Evolutionary conservation across 2,888 invertebrate genomes (phyloP).

Genomic region (Nephrocerus scutellatus): DNA sequence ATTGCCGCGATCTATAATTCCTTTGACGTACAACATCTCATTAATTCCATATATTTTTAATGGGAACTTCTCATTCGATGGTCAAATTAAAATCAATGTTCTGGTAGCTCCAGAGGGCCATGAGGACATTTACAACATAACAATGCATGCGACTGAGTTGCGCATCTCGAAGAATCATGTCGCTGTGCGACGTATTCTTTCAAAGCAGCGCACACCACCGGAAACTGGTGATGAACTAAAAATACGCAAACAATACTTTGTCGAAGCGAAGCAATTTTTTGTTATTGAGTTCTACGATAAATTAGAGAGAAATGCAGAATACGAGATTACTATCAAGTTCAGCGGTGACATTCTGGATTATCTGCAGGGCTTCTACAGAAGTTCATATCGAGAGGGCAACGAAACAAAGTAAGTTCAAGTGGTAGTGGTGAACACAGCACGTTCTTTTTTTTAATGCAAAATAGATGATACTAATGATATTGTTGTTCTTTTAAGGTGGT

Average conservation of each 20-base stretch:
- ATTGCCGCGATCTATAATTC: conserved; percentile 60
- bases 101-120: conserved; percentile 51
- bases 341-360: conserved; percentile 67
- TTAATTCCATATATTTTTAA: conserved; percentile 66
- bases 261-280: conserved; percentile 61
- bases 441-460: conserved; percentile 1
- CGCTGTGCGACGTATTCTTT: conserved; percentile 39
- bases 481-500: conserved; percentile 55
- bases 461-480: neutral
- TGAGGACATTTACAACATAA: conserved; percentile 58
- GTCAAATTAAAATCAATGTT: conserved; percentile 59
- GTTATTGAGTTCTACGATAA: conserved; percentile 56
- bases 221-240: too few species aligned
- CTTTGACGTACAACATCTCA: conserved; percentile 62
- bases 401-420: conserved; percentile 55
- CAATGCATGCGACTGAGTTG: conserved; percentile 68
- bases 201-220: conserved; percentile 11
- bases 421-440: neutral
- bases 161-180: conserved; percentile 56
- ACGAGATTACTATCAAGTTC: conserved; percentile 63
- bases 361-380: conserved; percentile 74
- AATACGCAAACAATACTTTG: conserved; percentile 50
- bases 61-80: conserved; percentile 73
- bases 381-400: conserved; percentile 65
- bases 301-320: conserved; percentile 55